Evolutionary conservation across 2,888 invertebrate species (phyloP), one percentile per base, ranked within the genome.

Genomic region (Andrena minutula): DNA sequence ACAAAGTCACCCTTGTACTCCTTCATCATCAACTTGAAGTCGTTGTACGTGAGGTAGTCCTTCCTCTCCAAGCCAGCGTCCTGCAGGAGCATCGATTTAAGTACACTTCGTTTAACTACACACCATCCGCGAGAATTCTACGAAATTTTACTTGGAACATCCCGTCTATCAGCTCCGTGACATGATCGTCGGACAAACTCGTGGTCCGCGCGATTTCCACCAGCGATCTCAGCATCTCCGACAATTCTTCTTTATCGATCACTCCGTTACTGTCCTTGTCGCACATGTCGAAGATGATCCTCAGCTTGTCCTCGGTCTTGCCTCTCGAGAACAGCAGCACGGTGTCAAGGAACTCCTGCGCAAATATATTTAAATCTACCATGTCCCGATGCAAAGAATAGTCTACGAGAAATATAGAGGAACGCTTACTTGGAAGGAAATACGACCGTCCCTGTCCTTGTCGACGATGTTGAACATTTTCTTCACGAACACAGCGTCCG

Each of bases 391-490:
- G 5, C 41, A 16, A 41, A 16, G 41, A 41, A 41, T 41, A 1
- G 12, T 4, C 16, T 4, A 0, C 41, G 41, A 41, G 41, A 41
- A 16, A 41, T 41, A 4, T 16, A 41, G 41, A 41, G 41, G 41
- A 41, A 8, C 12, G 16, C 4, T 16, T 94, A 96, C 97, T 95
- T 98, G 97, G 93, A 99, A 99, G 4, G 98, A 98, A 88, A 99
- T 99, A 81, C 98, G 95, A 2, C 99, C 98, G 93, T 98, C 98
- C 79, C 98, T 96, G 92, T 98, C 98, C 92, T 98, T 98, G 93
- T 99, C 99, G 0, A 99, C 98, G 90, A 99, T 98, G 90, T 99
- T 98, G 93, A 99, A 99, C 99, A 99, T 99, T 94, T 98, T 98
- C 90, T 98, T 97, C 0, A 99, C 99, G 92, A 99, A 99, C 72